Evolutionary conservation across 1,140 invertebrate genomes (phyloP), one percentile per base, ranked within the genome.

Genomic region (Ceratosolen solmsi): DNA sequence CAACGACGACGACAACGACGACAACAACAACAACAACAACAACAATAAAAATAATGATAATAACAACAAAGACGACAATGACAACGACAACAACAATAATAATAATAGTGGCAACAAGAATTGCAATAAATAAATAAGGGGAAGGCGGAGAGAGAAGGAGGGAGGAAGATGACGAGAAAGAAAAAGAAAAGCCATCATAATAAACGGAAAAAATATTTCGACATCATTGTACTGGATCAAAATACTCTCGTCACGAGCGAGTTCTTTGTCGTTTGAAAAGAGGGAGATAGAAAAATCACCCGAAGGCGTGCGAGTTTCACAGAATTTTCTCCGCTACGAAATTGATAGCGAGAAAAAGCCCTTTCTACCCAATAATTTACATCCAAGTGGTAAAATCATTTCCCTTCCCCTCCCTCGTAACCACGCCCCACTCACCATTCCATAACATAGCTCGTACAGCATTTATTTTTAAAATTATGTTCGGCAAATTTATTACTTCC

Each of bases 271-370:
- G 22, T 68, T 38, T n/a, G 15, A 22, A 38, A 38, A 13, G 7
- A n/a, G 22, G 36, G 7, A 68, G 15, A n/a, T 68, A n/a, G 63
- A 38, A 38, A 38, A 73, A 77, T 77, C 74, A 58, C 73, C 25
- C 22, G 22, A 22, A 46, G 56, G 5, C 30, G 38, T 17, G 33
- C 15, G 41, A 51, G 25, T 79, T 79, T 71, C 58, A 41, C 56
- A 25, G 15, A 79, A 70, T 79, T 41, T 56, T 79, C 60, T 70
- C 11, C 5, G 11, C 8, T 46, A 54, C 20, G 63, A 49, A 36
- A 36, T 15, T 20, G 49, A 65, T 27, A 76, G n/a, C n/a, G 54
- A 54, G 36, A 46, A 68, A 78, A 58, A 68, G 22, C 2, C 22
- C 41, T 25, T 54, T n/a, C 25, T n/a, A 17, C 20, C 2, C 41